A percentile compares a stretch with the other conserved stretches of the same genome.
phyloP scores from a whole-genome alignment of 2,113 vertebrate species.

The Chaetops frenatus region DNA sequence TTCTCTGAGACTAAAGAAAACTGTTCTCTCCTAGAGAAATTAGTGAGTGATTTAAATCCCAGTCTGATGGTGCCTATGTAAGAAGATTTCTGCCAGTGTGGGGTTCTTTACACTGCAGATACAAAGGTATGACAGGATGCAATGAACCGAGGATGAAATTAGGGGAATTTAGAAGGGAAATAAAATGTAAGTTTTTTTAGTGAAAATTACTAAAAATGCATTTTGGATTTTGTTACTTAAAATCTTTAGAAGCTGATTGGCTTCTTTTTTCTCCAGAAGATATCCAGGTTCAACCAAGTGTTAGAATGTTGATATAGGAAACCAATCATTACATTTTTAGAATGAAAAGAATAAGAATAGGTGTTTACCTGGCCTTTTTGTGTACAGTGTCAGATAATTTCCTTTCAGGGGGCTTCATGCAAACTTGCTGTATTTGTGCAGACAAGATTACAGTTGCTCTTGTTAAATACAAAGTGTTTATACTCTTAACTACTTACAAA shows the following conservation, averaged over 20 bases:
- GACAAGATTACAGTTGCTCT: background rate
- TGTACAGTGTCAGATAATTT: background rate
- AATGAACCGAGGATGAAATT: background rate
- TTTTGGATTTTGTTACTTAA: background rate
- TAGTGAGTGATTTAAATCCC: background rate
- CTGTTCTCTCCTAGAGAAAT: background rate
- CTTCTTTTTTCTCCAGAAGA: background rate
- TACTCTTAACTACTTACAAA: background rate
- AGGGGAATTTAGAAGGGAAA: background rate
- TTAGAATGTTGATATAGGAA: background rate
- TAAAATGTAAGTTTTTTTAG: background rate
- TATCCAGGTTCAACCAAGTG: background rate
- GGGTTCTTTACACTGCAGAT: background rate
- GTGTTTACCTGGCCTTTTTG: background rate
- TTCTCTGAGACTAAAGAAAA: background rate
- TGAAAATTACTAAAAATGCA: background rate
- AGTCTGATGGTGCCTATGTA: background rate
- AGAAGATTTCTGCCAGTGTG: background rate
- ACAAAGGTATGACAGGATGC: background rate
- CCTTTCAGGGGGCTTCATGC: background rate
- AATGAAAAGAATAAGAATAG: background rate
- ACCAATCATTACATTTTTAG: background rate
- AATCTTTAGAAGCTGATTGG: background rate
- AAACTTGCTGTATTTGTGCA: background rate
- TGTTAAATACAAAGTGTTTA: background rate